Percentiles rank a stretch among this genome's conserved stretches.
These are phyloP conservation scores for Halocaridina rubra DNA, from an alignment of 2,888 invertebrate genomes.

Conservation along the genomic window DNA sequence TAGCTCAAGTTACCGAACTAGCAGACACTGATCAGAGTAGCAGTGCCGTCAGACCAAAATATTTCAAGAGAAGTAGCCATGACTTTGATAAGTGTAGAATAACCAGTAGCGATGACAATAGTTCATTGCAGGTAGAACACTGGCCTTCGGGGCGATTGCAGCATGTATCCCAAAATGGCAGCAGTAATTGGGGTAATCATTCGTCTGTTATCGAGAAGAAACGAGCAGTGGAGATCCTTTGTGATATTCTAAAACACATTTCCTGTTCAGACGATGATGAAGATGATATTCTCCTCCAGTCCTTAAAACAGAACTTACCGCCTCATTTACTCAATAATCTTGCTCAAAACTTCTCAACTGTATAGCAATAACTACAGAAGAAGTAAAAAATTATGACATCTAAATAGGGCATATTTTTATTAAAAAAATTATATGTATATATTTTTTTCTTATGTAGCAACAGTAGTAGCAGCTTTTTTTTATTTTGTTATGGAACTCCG, in stretches of 20 bases:
- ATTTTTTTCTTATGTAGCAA: too few species aligned
- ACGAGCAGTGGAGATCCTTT: constrained; percentile 32
- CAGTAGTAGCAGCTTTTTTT: too few species aligned
- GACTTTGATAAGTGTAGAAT: too few species aligned
- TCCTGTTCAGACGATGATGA: constrained; percentile 26
- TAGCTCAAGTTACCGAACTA: constrained; percentile 36
- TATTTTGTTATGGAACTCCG: too few species aligned
- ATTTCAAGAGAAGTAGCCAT: too few species aligned
- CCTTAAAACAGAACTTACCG: constrained; percentile 30
- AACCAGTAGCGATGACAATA: neutral
- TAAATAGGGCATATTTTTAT: too few species aligned
- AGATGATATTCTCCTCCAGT: constrained; percentile 17
- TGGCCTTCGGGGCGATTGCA: neutral
- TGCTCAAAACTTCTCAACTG: constrained; percentile 36
- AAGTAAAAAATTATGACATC: too few species aligned
- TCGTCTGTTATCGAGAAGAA: constrained; percentile 31
- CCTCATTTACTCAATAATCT: constrained; percentile 37
- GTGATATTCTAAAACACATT: constrained; percentile 41
- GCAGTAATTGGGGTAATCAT: neutral
- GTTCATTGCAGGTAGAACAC: neutral
- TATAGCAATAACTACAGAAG: neutral
- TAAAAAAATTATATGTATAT: too few species aligned
- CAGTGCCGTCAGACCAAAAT: neutral
- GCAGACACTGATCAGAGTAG: neutral
- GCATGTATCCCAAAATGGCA: neutral